phyloP scores from a whole-genome alignment of 2,888 invertebrate species.

The Ryuthela nishihirai region DNA sequence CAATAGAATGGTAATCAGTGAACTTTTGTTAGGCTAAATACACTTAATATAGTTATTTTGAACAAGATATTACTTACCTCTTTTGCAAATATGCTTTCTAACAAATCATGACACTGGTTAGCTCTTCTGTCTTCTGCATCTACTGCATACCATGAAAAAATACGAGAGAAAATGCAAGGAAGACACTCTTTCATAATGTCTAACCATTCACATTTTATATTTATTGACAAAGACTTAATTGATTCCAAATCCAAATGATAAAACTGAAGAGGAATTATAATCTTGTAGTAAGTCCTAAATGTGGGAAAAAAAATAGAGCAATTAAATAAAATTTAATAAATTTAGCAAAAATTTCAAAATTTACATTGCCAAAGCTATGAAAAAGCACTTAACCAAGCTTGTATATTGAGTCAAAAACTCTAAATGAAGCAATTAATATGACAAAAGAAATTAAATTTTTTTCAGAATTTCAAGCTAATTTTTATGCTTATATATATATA shows the following conservation, averaged over 20 bases:
- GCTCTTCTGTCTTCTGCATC: neutral
- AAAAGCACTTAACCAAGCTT: too few species aligned
- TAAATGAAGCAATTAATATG: too few species aligned
- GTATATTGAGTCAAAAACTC: too few species aligned
- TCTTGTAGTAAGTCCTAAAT: conserved; percentile 14
- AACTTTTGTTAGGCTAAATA: too few species aligned
- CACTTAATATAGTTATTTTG: too few species aligned
- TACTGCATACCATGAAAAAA: conserved; percentile 10
- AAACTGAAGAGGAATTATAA: conserved; percentile 16
- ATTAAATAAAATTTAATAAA: neutral
- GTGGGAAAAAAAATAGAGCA: neutral
- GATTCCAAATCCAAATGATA: conserved; percentile 6
- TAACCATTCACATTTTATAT: neutral
- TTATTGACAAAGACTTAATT: conserved; percentile 6
- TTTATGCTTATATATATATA: too few species aligned
- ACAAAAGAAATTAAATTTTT: too few species aligned
- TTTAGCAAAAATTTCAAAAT: too few species aligned
- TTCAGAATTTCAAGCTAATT: too few species aligned
- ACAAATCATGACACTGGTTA: neutral
- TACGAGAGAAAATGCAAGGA: conserved; percentile 19
- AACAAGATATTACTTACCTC: conserved; percentile 29
- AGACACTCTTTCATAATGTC: conserved; percentile 21
- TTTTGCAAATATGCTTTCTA: conserved; percentile 5
- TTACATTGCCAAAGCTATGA: too few species aligned
- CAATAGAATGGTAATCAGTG: too few species aligned